These are phyloP conservation scores for Siphlonurus alternatus DNA, from an alignment of 2,888 invertebrate genomes.

Conservation along the genomic window DNA sequence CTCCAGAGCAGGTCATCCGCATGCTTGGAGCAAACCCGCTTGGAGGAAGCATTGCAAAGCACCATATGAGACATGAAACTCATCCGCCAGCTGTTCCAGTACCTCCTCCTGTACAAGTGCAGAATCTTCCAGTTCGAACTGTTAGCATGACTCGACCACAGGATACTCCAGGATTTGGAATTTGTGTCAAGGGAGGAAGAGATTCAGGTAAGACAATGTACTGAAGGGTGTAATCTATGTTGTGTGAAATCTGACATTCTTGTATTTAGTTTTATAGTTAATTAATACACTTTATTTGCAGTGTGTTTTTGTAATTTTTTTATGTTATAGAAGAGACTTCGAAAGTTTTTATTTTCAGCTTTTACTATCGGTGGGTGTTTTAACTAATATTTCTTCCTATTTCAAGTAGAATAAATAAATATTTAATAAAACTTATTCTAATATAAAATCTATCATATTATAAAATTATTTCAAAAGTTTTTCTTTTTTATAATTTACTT, in stretches of 20 bases:
- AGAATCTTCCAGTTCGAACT: slow-evolving; percentile 40
- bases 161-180: slow-evolving; percentile 55
- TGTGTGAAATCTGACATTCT: neutral
- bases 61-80: slow-evolving; percentile 14
- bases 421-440: too few species aligned
- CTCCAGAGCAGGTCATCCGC: slow-evolving; percentile 52
- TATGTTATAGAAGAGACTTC: too few species aligned
- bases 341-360: too few species aligned
- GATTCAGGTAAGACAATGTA: slow-evolving; percentile 72
- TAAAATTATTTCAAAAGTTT: too few species aligned
- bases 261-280: neutral
- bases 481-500: too few species aligned
- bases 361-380: too few species aligned
- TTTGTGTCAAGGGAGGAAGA: slow-evolving; percentile 82
- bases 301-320: neutral
- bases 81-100: slow-evolving; percentile 36
- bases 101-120: slow-evolving; percentile 18
- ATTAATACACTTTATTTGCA: neutral
- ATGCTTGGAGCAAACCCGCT: slow-evolving; percentile 24
- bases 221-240: neutral
- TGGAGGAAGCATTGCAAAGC: neutral
- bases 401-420: too few species aligned
- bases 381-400: too few species aligned
- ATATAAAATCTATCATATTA: too few species aligned
- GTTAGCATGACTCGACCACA: slow-evolving; percentile 70